A percentile compares a stretch with the other conserved stretches of the same genome.
Conservation (phyloP, 1,140 invertebrate genomes). For the Zaprionus africanus region DNA sequence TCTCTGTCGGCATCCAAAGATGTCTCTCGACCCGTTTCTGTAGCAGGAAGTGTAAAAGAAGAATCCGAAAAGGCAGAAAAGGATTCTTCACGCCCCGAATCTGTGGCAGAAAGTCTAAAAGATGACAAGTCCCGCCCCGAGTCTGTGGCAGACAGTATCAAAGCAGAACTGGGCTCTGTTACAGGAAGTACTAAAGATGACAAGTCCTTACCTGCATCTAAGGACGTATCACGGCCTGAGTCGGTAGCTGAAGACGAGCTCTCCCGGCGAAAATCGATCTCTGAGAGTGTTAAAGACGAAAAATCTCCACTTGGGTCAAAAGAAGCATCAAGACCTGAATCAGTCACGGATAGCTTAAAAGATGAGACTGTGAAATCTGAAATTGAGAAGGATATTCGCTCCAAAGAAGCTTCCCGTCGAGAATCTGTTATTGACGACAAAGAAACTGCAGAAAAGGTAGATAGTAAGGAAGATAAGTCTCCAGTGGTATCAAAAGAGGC, state of each 20-base stretch:
- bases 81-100: conserved; percentile 40
- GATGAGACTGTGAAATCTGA: conserved; percentile 31
- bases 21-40: conserved; percentile 21
- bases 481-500: conserved; percentile 16
- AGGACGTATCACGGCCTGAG: conserved; percentile 42
- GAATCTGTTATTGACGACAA: conserved; percentile 44
- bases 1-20: conserved; percentile 30
- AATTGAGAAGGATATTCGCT: conserved; percentile 6
- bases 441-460: conserved; percentile 1
- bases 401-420: conserved; percentile 36
- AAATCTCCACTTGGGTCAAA: conserved; percentile 25
- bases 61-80: conserved; percentile 24
- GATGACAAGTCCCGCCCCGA: conserved; percentile 33
- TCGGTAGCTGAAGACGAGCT: conserved; percentile 40
- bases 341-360: conserved; percentile 43
- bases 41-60: conserved; percentile 32
- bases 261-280: background rate
- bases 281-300: conserved; percentile 34
- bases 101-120: conserved; percentile 40
- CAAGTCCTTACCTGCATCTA: conserved; percentile 29
- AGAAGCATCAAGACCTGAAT: conserved; percentile 49
- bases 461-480: conserved; percentile 27
- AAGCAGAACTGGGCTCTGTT: conserved; percentile 29
- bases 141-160: conserved; percentile 35
- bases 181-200: conserved; percentile 35